Conservation (phyloP, 2,113 vertebrate species). For the Myrmophylax atrothorax region DNA sequence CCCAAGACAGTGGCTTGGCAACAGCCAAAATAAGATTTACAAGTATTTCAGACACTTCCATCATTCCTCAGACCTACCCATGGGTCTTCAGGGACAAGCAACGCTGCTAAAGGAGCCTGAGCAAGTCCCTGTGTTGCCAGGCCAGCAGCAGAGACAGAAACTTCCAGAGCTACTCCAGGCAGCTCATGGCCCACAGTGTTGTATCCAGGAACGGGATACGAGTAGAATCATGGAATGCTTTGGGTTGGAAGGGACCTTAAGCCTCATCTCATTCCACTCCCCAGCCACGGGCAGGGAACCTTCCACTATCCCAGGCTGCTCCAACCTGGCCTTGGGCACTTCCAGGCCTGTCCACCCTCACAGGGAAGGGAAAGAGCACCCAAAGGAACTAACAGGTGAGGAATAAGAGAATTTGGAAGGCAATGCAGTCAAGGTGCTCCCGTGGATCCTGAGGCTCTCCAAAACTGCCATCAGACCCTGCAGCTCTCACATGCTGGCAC, state of each 20-base stretch:
- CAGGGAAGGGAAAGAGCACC: neutral
- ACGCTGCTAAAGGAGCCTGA: neutral
- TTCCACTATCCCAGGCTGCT: fast-evolving
- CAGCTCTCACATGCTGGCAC: neutral
- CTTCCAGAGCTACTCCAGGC: neutral
- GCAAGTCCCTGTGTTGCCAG: neutral
- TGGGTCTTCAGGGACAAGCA: neutral
- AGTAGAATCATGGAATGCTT: neutral
- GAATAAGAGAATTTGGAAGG: neutral
- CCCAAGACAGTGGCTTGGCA: neutral
- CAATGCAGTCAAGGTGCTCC: neutral
- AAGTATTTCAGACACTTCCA: neutral
- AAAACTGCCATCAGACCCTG: fast-evolving
- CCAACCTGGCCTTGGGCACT: neutral
- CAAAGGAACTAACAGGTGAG: neutral
- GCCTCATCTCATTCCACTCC: neutral
- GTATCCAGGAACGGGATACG: fast-evolving
- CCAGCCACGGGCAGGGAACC: neutral
- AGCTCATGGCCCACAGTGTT: fast-evolving
- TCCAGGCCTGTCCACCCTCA: neutral
- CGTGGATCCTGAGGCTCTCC: neutral
- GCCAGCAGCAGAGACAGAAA: neutral
- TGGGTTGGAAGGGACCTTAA: neutral
- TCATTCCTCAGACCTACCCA: neutral
- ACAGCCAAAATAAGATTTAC: neutral